phyloP scores from a whole-genome alignment of 2,888 invertebrate genomes.

The Acleris emargana region DNA sequence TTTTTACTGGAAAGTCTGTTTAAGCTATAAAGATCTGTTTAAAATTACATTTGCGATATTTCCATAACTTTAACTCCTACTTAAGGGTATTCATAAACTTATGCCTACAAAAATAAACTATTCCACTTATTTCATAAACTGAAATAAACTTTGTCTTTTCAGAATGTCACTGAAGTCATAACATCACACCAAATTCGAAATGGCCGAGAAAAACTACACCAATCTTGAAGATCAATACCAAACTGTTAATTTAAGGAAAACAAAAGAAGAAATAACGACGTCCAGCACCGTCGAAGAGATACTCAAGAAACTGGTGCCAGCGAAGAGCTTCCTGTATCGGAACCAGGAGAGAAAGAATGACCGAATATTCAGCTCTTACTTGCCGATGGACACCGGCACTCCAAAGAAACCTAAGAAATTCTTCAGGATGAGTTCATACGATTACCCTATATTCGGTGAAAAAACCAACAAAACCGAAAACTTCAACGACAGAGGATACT shows the following conservation, averaged over 20 bases:
- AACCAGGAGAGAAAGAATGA: constrained; percentile 57
- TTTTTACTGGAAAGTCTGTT: no score
- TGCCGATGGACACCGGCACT: constrained; percentile 69
- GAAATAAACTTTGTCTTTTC: not conserved
- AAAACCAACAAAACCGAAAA: constrained; percentile 62
- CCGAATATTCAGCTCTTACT: constrained; percentile 64
- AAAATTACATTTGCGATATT: no score
- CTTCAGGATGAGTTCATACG: constrained; percentile 71
- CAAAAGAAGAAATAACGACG: constrained; percentile 46
- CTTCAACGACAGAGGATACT: constrained; percentile 69
- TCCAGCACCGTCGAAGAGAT: constrained; percentile 67
- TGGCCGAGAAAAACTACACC: constrained; percentile 27
- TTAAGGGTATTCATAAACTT: not conserved
- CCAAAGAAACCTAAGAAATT: constrained; percentile 60
- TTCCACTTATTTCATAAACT: not conserved
- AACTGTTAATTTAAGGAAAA: constrained; percentile 59
- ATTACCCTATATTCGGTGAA: constrained; percentile 70
- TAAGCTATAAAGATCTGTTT: no score
- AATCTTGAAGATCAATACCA: constrained; percentile 67
- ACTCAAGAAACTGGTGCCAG: constrained; percentile 67
- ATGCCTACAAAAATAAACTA: not conserved
- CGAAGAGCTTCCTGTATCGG: constrained; percentile 77
- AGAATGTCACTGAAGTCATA: not conserved
- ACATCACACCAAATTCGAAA: not conserved
- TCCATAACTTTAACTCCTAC: no score